Evolutionary conservation across 2,113 vertebrate genomes (phyloP), one percentile per base, ranked within the genome.

Genomic region (Alethe castanea): DNA sequence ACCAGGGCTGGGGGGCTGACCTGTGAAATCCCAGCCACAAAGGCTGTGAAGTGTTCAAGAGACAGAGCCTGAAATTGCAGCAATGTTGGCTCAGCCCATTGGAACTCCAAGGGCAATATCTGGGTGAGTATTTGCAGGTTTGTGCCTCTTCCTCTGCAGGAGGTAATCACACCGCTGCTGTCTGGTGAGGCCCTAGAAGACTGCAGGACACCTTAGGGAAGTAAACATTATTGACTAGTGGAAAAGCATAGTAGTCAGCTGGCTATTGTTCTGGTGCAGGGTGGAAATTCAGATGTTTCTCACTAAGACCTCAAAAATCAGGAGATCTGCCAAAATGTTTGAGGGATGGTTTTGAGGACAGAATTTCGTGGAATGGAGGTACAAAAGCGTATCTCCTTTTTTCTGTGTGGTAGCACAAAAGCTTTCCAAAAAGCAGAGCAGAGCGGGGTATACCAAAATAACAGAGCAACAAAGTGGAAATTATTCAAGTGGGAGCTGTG

Each of bases 351-450:
- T 78, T 45, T 78, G 64, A 92, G 42, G 60, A 54, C 53, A 73
- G 44, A 87, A 74, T 92, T 92, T 93, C 80, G 82, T 79, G 81
- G 52, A 88, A 71, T 4, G 3, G 62, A 77, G 42, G 18, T 70
- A 80, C 15, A 86, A 83, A 88, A 54, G 20, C 2, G 8, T 88
- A 42, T 14, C 6, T 90, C 0, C 4, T 20, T 78, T 52, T 81
- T 84, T 71, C 77, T 23, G 16, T n/a, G 17, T 33, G 60, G 81
- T 45, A 85, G n/a, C 28, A 57, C 33, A 93, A 91, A 81, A 84
- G 20, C n/a, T 67, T 74, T 66, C 33, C 44, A 65, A 69, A 82
- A 61, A 28, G 9, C 36, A 57, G 73, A 28, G 9, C 36, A 57
- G 73, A 90, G 38, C 12, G 3, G 13, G 9, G 28, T 28, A 25